A percentile compares a stretch with the other conserved stretches of the same genome.
phyloP scores from a whole-genome alignment of 2,113 vertebrate genomes.

The Tympanuchus pallidicinctus region DNA sequence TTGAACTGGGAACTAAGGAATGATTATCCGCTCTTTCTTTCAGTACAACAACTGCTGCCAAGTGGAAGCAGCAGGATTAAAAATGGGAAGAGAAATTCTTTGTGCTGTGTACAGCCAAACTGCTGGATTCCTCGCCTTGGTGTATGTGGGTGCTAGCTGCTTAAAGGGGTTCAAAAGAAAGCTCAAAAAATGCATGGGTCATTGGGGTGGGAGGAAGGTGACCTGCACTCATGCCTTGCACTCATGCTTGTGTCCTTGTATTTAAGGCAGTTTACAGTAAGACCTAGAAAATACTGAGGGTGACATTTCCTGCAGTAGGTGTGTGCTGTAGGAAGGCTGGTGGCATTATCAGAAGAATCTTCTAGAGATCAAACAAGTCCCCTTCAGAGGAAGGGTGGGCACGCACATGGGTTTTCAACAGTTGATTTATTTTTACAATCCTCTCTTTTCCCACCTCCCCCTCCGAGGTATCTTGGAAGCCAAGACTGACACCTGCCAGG shows the following conservation, averaged over 20 bases:
- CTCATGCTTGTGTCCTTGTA: not conserved
- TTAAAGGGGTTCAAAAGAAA: not conserved
- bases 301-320: not conserved
- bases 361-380: not conserved
- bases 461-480: not conserved
- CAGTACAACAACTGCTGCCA: not conserved
- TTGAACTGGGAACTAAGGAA: not conserved
- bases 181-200: not conserved
- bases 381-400: not conserved
- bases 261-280: slow-evolving; percentile 4
- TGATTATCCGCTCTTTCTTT: not conserved
- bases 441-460: slow-evolving; percentile 2
- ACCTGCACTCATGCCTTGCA: not conserved
- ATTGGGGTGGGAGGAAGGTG: not conserved
- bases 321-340: not conserved
- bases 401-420: not conserved
- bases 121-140: not conserved
- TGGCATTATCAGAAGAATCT: not conserved
- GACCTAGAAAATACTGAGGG: not conserved
- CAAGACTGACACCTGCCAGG: slow-evolving; percentile 79
- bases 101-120: not conserved
- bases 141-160: not conserved
- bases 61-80: slow-evolving; percentile 14
- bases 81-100: slow-evolving; percentile 1
- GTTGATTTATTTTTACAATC: slow-evolving; percentile 54